Evolutionary conservation across 2,113 vertebrate species (phyloP), one percentile per base, ranked within the genome.

Genomic region (Calypte anna): DNA sequence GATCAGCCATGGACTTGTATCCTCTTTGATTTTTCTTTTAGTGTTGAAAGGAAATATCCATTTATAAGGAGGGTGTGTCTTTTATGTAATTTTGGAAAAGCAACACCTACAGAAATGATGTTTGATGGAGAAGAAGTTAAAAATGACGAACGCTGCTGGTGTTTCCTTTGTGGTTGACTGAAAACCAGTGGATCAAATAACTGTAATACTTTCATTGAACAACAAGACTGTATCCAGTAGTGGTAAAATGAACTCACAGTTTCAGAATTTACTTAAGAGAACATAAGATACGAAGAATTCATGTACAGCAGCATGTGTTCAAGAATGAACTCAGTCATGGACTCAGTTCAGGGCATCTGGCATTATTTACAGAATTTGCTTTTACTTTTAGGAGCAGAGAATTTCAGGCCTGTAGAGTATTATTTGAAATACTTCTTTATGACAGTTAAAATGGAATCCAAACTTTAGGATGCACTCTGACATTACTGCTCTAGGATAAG

Each of bases 271-370:
- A 78, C 53, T 88, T 69, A 51, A 74, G 33, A 59, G 53, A 61
- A 61, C 12, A 58, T 28, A 66, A 90, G 61, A 74, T 83, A 70
- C 2, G 25, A 87, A 77, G 59, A 76, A 82, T 92, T 95, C 82
- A 73, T 82, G 24, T 73, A 70, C 16, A 92, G 82, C 78, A 91
- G 63, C 63, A 36, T 58, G 55, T 48, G 59, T 64, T 94, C 84
- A 91, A 82, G 84, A 89, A 85, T 89, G 69, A 97, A 92, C 84
- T 94, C 94, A 85, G 74, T 36, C 67, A 69, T 93, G 91, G 96
- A 85, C 87, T 87, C 70, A 23, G 0, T 93, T 96, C 96, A 96
- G 93, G 67, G 95, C 92, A 95, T 94, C 85, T 96, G 93, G 93
- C 95, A 90, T 86, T 95, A 90, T 95, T 96, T 88, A 93, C 82